Evolutionary conservation across 2,113 vertebrate species (phyloP), one percentile per base, ranked within the genome.

Genomic region (Pelodiscus sinensis): DNA sequence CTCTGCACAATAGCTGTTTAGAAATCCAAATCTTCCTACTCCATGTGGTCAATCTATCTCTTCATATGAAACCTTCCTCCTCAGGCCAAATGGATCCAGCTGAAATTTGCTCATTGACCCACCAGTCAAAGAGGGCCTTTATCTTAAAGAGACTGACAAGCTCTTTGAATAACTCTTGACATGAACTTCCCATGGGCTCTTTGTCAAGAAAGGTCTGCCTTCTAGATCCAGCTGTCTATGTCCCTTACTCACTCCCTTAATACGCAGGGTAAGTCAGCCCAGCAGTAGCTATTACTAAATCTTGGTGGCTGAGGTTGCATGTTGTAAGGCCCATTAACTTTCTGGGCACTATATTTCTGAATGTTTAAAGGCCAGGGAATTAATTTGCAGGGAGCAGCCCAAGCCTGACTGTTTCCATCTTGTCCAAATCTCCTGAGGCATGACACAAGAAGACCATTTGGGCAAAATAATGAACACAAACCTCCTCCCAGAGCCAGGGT

Each of bases 291-390:
- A 0, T 81, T 24, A 44, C 60, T 54, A 50, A 91, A 88, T 3
- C 86, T 12, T 3, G 56, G 83, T 81, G 51, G 54, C 79, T 65
- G 60, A 82, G 92, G 85, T 44, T 88, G 62, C 89, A 90, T 51
- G 68, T 35, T 88, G 16, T 83, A 94, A 93, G 93, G 90, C 6
- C 79, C 86, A 94, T 92, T 94, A 96, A 31, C 58, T 88, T 81
- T 81, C 89, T 88, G 82, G 65, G 65, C 24, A 65, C 35, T 29
- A 55, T 21, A 38, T 54, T 79, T 73, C 90, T 93, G 81, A 95
- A 87, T 86, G 75, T 87, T 94, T 93, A 87, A 78, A 89, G 68
- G 56, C 58, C 85, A 92, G 5, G 73, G 29, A 90, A 95, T 95
- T 94, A 13, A 95, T 94, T 93, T 90, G 78, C 82, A 97, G 80